Evolutionary conservation across 2,113 vertebrate species (phyloP).

Genomic region (Planiliza haematocheilus): DNA sequence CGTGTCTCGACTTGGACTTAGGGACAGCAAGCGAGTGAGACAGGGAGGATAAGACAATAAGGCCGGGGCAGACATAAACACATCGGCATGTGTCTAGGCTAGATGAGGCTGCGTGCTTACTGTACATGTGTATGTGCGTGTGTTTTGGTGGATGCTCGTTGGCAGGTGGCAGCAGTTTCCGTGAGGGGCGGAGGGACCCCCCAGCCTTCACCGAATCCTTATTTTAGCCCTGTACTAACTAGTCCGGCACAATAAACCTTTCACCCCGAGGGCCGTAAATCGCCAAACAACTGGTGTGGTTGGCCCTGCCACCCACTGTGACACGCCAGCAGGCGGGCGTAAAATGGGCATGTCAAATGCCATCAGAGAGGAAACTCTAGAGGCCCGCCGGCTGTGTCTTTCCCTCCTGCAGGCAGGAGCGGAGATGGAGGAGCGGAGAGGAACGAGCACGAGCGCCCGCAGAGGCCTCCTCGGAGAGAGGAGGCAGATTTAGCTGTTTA

Average conservation of each 20-base stretch:
- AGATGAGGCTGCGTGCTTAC: slow-evolving; percentile 22
- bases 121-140: slow-evolving; percentile 29
- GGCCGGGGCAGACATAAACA: slow-evolving; percentile 17
- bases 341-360: slow-evolving; percentile 79
- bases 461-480: slow-evolving; percentile 1
- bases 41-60: slow-evolving; percentile 17
- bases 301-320: slow-evolving; percentile 83
- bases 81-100: slow-evolving; percentile 11
- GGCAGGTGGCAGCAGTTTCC: slow-evolving; percentile 60
- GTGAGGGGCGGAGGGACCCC: slow-evolving; percentile 38
- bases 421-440: slow-evolving; percentile 2
- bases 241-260: slow-evolving; percentile 82
- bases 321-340: slow-evolving; percentile 58
- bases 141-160: slow-evolving; percentile 23
- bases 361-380: slow-evolving; percentile 81
- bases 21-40: slow-evolving; percentile 1
- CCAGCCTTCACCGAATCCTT: slow-evolving; percentile 69
- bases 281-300: slow-evolving; percentile 80
- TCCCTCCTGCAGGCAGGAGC: slow-evolving; percentile 23
- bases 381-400: slow-evolving; percentile 49
- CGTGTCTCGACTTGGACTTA: neutral
- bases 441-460: slow-evolving; percentile 24
- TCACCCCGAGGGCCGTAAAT: slow-evolving; percentile 80
- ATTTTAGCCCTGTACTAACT: slow-evolving; percentile 82
- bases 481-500: slow-evolving; percentile 28